Percentiles rank a stretch among this genome's conserved stretches.
Evolutionary conservation across 1,140 invertebrate genomes (phyloP).

Genomic region (Drosophila lowei): DNA sequence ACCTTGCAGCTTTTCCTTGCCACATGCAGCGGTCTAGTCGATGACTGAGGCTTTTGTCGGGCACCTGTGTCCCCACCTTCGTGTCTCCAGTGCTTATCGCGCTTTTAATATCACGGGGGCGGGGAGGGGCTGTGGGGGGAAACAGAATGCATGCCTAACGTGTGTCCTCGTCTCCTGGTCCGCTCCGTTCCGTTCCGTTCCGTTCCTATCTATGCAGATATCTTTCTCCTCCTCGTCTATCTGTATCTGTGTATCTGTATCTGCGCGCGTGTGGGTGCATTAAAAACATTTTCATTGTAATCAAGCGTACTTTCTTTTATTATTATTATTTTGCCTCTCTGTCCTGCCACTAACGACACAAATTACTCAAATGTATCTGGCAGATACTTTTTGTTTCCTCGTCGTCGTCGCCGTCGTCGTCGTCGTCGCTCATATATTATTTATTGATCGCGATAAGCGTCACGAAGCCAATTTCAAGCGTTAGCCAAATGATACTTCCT

Average conservation of each 20-base stretch:
- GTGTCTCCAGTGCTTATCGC: conserved; percentile 76
- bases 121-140: conserved; percentile 1
- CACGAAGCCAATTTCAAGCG: conserved; percentile 80
- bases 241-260: conserved; percentile 14
- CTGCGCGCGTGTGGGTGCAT: conserved; percentile 37
- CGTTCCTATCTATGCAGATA: conserved; percentile 75
- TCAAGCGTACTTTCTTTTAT: conserved; percentile 82
- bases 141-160: conserved; percentile 51
- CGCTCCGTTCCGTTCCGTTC: too few relatives aligned
- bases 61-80: conserved; percentile 55
- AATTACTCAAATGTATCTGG: conserved; percentile 81
- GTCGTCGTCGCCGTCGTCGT: conserved; percentile 23
- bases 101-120: conserved; percentile 72
- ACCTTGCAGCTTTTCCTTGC: conserved; percentile 59
- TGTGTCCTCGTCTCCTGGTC: conserved; percentile 33
- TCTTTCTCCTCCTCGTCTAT: conserved; percentile 59
- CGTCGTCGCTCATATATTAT: conserved; percentile 72
- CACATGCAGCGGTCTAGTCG: not conserved
- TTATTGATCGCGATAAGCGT: conserved; percentile 81
- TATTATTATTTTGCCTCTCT: conserved; percentile 75
- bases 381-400: conserved; percentile 70
- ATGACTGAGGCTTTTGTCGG: conserved; percentile 51
- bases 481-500: conserved; percentile 68
- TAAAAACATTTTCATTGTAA: conserved; percentile 82
- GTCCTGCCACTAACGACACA: conserved; percentile 71